Evolutionary conservation across 2,797 vertebrate species (phyloP).

Genomic region (Fratercula arctica): DNA sequence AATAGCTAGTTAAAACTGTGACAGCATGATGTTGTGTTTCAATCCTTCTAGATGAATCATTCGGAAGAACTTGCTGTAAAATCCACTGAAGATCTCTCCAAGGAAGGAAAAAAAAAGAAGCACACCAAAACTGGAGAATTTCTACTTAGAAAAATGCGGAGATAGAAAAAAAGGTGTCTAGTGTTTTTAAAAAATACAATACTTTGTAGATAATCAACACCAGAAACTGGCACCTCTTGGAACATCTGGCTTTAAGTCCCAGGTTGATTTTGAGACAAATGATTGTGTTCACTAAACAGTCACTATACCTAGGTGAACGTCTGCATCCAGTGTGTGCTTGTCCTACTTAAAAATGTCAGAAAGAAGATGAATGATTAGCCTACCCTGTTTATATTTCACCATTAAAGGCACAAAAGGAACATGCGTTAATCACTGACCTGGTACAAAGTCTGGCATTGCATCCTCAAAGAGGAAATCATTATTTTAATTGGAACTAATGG

Average conservation of each 20-base stretch:
- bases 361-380: slow-evolving; percentile 51
- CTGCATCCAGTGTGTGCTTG: slow-evolving; percentile 17
- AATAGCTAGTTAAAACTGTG: background rate
- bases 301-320: background rate
- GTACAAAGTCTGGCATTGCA: slow-evolving; percentile 31
- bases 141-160: background rate
- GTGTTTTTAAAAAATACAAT: background rate
- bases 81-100: background rate
- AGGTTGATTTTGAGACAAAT: background rate
- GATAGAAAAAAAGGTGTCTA: background rate
- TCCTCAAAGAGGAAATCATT: slow-evolving; percentile 65
- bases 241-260: background rate
- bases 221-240: background rate
- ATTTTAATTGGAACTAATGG: slow-evolving; percentile 72
- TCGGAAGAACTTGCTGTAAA: background rate
- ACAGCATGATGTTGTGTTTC: background rate
- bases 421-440: slow-evolving; percentile 51
- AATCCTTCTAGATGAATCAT: background rate
- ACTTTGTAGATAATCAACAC: background rate
- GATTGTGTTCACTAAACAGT: background rate
- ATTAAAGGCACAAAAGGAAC: slow-evolving; percentile 55
- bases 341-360: slow-evolving; percentile 33
- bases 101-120: background rate
- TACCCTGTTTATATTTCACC: slow-evolving; percentile 52
- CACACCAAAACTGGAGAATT: background rate